Evolutionary conservation across 2,113 vertebrate species (phyloP).

Genomic region (Helogale parvula): DNA sequence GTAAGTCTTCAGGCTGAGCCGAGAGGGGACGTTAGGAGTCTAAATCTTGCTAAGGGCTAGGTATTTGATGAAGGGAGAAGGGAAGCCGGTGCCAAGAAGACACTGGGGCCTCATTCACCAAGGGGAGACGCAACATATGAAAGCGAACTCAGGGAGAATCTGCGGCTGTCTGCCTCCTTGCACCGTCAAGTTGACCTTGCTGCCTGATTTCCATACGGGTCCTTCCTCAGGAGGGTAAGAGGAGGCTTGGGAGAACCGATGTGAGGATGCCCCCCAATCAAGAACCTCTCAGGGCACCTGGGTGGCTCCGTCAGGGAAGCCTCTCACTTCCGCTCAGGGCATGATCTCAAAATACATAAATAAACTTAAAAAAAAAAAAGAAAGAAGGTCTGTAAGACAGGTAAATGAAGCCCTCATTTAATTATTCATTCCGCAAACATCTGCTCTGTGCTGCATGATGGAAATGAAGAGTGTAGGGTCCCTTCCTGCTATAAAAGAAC

Average conservation of each 20-base stretch:
- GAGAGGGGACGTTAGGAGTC: not conserved
- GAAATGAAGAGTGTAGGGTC: not conserved
- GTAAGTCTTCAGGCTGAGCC: not conserved
- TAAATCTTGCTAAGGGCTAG: not conserved
- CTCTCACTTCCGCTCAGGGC: too few relatives aligned
- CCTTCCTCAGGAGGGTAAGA: too few relatives aligned
- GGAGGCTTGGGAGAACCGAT: too few relatives aligned
- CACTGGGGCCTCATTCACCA: rapidly evolving
- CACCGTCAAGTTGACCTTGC: rapidly evolving
- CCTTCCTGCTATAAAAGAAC: not conserved
- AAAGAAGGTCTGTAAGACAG: too few relatives aligned
- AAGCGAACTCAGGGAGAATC: too few relatives aligned
- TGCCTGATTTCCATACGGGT: too few relatives aligned
- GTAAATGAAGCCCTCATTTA: not conserved
- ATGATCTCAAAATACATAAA: too few relatives aligned
- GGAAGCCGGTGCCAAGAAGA: not conserved
- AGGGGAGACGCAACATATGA: not conserved
- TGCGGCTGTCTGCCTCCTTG: not conserved
- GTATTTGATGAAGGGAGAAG: not conserved
- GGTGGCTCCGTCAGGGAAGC: too few relatives aligned
- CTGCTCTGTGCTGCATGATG: not conserved
- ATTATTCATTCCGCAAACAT: not conserved
- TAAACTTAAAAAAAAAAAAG: too few relatives aligned
- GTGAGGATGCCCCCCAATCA: not conserved
- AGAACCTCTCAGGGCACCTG: too few relatives aligned